Conservation (phyloP, 1,140 invertebrate genomes). For the Lordiphosa mommai region DNA sequence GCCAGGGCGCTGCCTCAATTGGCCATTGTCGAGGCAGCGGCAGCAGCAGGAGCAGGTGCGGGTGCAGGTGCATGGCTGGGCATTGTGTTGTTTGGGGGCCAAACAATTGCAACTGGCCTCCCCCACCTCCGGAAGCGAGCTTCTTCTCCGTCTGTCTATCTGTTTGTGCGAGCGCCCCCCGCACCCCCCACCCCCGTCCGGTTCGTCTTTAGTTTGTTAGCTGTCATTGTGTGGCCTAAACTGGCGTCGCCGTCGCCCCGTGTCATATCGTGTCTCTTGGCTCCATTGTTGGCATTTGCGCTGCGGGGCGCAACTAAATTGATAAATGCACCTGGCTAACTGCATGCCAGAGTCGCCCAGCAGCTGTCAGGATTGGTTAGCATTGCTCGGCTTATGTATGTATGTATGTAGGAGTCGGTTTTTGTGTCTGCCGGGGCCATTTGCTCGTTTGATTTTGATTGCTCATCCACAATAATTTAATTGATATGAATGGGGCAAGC, state of each 20-base stretch:
- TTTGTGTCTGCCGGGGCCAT: constrained; percentile 27
- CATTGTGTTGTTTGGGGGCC: constrained; percentile 36
- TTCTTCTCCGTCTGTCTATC: too few relatives aligned
- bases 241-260: constrained; percentile 13
- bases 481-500: constrained; percentile 20
- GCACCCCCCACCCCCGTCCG: neutral
- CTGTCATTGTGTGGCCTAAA: constrained; percentile 46
- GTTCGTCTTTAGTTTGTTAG: constrained; percentile 62
- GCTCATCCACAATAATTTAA: constrained; percentile 30
- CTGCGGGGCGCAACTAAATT: constrained; percentile 67
- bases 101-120: constrained; percentile 36
- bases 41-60: too few relatives aligned
- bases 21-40: constrained; percentile 17
- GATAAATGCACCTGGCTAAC: constrained; percentile 64
- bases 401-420: neutral
- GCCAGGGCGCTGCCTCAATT: constrained; percentile 24
- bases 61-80: constrained; percentile 19
- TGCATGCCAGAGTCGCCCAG: constrained; percentile 18
- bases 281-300: constrained; percentile 51
- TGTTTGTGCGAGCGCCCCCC: neutral
- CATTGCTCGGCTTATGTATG: neutral
- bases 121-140: too few relatives aligned
- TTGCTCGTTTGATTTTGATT: constrained; percentile 52
- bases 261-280: constrained; percentile 64
- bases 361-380: too few relatives aligned